Evolutionary conservation across 2,888 invertebrate genomes (phyloP).

Genomic region (Alitta virens): DNA sequence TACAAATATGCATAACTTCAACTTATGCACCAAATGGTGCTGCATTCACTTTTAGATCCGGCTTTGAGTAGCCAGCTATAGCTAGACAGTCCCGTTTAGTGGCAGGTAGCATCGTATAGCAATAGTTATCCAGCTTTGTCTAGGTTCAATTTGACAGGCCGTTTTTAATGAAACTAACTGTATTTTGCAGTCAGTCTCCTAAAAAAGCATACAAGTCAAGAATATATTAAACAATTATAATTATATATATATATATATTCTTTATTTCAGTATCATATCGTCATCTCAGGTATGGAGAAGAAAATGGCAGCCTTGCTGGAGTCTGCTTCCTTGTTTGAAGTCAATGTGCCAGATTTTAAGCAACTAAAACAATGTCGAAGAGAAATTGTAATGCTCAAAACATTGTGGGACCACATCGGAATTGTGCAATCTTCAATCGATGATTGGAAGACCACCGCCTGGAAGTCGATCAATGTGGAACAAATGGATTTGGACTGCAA

Average conservation of each 20-base stretch:
- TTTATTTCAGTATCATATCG: slow-evolving; percentile 73
- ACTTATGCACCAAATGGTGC: too few species aligned
- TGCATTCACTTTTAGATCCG: too few species aligned
- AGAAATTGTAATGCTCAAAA: slow-evolving; percentile 74
- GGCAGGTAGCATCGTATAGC: too few species aligned
- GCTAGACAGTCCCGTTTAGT: too few species aligned
- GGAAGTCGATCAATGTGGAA: slow-evolving; percentile 95
- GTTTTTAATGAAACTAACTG: too few species aligned
- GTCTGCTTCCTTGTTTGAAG: slow-evolving; percentile 91
- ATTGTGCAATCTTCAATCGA: slow-evolving; percentile 88
- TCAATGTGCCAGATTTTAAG: slow-evolving; percentile 91
- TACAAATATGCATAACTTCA: too few species aligned
- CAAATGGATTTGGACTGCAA: slow-evolving; percentile 99
- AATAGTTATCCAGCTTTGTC: too few species aligned
- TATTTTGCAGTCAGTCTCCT: too few species aligned
- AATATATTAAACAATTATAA: too few species aligned
- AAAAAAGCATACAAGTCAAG: too few species aligned
- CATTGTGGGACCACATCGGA: slow-evolving; percentile 92
- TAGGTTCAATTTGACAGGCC: too few species aligned
- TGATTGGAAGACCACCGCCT: slow-evolving; percentile 96
- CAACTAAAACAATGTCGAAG: slow-evolving; percentile 86
- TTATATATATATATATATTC: neutral
- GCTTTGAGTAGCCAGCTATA: too few species aligned
- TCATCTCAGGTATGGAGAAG: slow-evolving; percentile 76
- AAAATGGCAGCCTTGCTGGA: slow-evolving; percentile 84